Conservation (phyloP, 2,113 vertebrate genomes). For the Melanerpes formicivorus region DNA sequence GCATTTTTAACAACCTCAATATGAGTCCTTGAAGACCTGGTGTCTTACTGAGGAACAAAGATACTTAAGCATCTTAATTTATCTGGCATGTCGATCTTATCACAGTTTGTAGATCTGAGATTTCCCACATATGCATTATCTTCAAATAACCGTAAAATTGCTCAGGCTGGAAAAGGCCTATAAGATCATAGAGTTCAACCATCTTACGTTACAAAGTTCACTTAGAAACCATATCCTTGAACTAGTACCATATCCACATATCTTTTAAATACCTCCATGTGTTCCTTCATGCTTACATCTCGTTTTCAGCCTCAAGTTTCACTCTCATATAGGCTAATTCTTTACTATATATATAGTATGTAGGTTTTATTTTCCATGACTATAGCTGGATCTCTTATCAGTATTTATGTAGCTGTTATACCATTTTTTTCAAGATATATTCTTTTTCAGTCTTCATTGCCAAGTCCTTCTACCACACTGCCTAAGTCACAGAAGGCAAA, state of each 20-base stretch:
- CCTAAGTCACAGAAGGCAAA: neutral
- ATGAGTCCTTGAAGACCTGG: neutral
- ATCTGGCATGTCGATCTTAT: neutral
- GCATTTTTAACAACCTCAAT: neutral
- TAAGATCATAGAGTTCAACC: no score
- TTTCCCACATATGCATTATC: neutral
- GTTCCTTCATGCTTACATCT: neutral
- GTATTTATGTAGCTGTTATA: neutral
- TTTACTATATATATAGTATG: neutral
- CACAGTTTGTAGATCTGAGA: neutral
- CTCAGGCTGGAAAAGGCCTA: no score
- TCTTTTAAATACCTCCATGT: no score
- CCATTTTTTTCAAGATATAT: neutral
- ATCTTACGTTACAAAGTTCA: no score
- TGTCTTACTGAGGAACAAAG: neutral
- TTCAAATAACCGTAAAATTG: no score
- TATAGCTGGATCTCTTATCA: neutral
- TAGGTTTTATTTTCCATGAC: neutral
- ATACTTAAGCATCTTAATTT: neutral
- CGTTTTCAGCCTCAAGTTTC: neutral
- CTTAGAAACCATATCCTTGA: no score
- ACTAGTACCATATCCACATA: no score
- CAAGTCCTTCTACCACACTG: neutral
- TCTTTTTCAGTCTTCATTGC: neutral
- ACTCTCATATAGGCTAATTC: neutral